Base-by-base conservation (phyloP, 1,140 invertebrate genomes). In the Zaprionus inermis region DNA sequence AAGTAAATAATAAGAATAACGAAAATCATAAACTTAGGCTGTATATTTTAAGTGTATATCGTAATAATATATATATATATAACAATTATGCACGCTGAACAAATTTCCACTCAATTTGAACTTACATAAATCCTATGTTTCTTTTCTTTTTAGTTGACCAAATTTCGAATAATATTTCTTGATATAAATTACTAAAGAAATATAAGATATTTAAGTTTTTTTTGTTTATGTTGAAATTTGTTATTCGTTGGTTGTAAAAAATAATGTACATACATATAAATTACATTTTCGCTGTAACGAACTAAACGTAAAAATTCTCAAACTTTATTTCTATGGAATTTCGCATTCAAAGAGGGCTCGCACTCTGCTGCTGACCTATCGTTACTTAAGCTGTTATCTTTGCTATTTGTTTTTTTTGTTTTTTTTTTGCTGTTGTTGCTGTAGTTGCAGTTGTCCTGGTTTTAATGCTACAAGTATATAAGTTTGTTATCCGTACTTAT, bases 11-110 rank as follows among this genome's bases (percentile, higher is more conserved):
- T 78, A 89, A 78, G 55, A 46, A 88, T 88, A 88, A 88, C 84
- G 84, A 89, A 88, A 88, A 88, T 83, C 76, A 83, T 79, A 76
- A 89, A 89, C 77, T 83, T 88, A 89, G 77, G 54, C 70, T 67
- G 81, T 79, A 59, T 68, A 76, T 60, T 79, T 77, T 81, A 72
- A 86, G 76, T 85, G 64, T 74, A 76, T 69, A 54, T 54, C 28
- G 22, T 51, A 32, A 44, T 44, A 44, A 44, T 44, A 51, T 58
- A 68, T 78, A 68, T 49, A 77, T 67, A 71, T 81, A 86, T 90
- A 88, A 88, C 83, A 88, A 88, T 89, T 88, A 89, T 86, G 82
- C 82, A 86, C 82, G 79, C 68, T 85, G 67, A 85, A 85, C 82
- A 85, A 81, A 85, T 69, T 79, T 86, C 32, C 63, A 77, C 70